Percentiles rank a stretch among this genome's conserved stretches.
Evolutionary conservation across 2,797 vertebrate species (phyloP).

Genomic region (Chiloscyllium punctatum): DNA sequence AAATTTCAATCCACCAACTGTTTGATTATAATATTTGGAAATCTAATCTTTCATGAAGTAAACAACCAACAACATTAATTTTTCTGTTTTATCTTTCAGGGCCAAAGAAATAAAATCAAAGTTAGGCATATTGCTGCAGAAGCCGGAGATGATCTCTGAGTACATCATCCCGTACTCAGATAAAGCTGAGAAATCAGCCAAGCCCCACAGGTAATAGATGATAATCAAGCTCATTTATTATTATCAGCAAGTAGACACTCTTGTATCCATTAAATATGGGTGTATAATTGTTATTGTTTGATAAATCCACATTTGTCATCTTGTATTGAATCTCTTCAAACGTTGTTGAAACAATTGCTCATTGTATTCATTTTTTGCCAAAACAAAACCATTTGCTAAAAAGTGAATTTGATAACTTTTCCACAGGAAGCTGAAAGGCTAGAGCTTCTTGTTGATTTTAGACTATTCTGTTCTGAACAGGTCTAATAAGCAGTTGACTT

Average conservation of each 20-base stretch:
- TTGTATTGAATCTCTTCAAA: neutral
- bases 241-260: neutral
- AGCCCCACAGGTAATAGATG: constrained; percentile 74
- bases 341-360: neutral
- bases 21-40: neutral
- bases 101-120: constrained; percentile 95
- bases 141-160: constrained; percentile 80
- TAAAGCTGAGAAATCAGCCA: constrained; percentile 79
- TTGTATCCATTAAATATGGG: neutral
- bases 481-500: neutral
- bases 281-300: neutral
- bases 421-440: neutral
- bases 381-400: neutral
- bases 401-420: neutral
- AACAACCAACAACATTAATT: neutral
- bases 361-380: neutral
- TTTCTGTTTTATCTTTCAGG: constrained; percentile 54
- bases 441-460: neutral
- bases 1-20: neutral
- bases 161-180: constrained; percentile 84
- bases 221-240: neutral
- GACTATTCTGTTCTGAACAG: neutral
- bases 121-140: constrained; percentile 86
- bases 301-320: neutral
- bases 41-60: neutral